Evolutionary conservation across 2,888 invertebrate species (phyloP), one percentile per base, ranked within the genome.

Genomic region (Catocala sponsa): DNA sequence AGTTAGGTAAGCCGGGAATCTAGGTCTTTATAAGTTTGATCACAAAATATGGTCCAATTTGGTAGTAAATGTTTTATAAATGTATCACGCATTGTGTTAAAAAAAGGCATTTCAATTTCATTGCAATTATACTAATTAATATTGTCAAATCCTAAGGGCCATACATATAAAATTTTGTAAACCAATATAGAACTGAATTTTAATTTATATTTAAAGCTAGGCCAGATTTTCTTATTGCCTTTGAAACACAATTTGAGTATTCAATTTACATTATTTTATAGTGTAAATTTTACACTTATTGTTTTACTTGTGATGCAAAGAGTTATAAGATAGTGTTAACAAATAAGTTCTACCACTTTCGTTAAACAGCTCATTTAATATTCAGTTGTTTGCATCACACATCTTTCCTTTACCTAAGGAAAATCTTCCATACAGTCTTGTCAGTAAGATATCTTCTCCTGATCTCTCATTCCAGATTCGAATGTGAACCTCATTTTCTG

Each of bases 401-500:
- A 55, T 63, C n/a, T n/a, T 73, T 66, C 52, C 61, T 55, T 25
- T 43, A 35, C 48, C 15, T 25, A 70, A 68, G 41, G 43, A 62
- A 58, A 56, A 56, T 76, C 90, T 90, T 91, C 90, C 91, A 87
- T 76, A 57, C 68, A 76, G 85, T 87, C 84, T 87, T 86, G 61
- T 68, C 44, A 12, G n/a, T 38, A 84, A 72, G 67, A 65, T 74
- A 82, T 82, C 91, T 91, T 92, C 91, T 92, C 91, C 92, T 83
- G 85, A 88, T 88, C 85, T 88, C 87, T 84, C 71, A 75, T 79
- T 86, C 81, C 83, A 83, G 65, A 74, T 77, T 80, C 71, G 15
- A 75, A 75, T 74, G 65, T 71, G 79, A 89, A 92, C 90, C 91
- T 91, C 89, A 91, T 91, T 91, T 90, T 90, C 66, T 70, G 76